These are phyloP conservation scores for Psophia crepitans DNA, from an alignment of 2,113 vertebrate species.

Conservation along the genomic window DNA sequence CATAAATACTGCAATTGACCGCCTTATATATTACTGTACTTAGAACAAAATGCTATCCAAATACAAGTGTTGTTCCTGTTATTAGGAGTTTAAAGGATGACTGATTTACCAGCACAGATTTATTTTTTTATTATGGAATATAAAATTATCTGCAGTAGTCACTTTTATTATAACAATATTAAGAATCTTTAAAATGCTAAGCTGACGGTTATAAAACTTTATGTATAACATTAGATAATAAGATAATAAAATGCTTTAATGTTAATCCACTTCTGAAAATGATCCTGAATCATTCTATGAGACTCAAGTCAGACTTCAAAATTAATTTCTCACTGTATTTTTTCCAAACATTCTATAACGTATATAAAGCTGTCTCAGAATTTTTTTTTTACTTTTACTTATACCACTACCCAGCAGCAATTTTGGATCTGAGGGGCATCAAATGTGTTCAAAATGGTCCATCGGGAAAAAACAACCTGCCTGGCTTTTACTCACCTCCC, in stretches of 20 bases:
- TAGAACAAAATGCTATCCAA: not conserved
- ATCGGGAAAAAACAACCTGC: not conserved
- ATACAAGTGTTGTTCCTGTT: not conserved
- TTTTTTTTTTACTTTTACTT: not conserved
- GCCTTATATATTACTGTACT: not conserved
- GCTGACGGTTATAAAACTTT: constrained; percentile 51
- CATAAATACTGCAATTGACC: not conserved
- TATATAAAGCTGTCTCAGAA: not conserved
- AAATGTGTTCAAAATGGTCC: not conserved
- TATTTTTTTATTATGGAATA: constrained; percentile 56
- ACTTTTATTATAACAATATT: constrained; percentile 48
- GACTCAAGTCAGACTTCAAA: constrained; percentile 22
- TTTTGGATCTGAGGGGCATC: not conserved
- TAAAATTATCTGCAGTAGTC: constrained; percentile 50
- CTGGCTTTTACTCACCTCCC: not conserved
- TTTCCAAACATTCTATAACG: not conserved
- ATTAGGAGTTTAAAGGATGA: constrained; percentile 41
- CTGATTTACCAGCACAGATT: constrained; percentile 16
- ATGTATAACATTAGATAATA: constrained; percentile 53
- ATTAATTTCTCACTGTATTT: not conserved
- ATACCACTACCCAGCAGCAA: not conserved
- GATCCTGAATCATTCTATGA: not conserved
- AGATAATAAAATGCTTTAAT: constrained; percentile 59
- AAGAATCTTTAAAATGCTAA: constrained; percentile 61
- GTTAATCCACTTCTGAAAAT: constrained; percentile 42